Evolutionary conservation across 2,113 vertebrate species (phyloP).

Genomic region (Psilopsiagon aurifrons): DNA sequence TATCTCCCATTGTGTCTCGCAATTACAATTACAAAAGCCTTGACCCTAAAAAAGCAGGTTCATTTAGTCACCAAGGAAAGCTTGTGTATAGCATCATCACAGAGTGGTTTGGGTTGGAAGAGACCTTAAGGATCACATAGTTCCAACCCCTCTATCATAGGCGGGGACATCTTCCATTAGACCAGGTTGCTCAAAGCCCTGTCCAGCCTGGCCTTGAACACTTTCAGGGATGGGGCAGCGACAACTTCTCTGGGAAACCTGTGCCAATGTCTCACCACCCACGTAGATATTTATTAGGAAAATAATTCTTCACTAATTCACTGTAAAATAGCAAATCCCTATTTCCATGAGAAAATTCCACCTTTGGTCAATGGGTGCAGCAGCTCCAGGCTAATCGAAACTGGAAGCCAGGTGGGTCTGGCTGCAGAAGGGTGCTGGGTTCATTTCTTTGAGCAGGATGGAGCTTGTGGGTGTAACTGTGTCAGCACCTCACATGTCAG

Average conservation of each 20-base stretch:
- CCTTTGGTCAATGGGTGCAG: neutral
- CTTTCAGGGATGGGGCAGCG: neutral
- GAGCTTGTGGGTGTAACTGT: rapidly evolving
- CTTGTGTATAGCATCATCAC: neutral
- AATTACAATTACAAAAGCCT: neutral
- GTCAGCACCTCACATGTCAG: rapidly evolving
- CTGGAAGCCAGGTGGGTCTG: neutral
- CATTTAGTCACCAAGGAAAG: neutral
- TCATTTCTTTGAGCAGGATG: neutral
- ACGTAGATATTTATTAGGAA: neutral
- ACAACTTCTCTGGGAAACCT: neutral
- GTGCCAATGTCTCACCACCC: neutral
- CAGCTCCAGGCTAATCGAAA: neutral
- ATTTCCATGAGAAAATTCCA: neutral
- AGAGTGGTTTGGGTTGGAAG: neutral
- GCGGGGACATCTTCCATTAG: neutral
- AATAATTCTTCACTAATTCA: neutral
- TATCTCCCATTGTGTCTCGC: neutral
- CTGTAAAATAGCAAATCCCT: neutral
- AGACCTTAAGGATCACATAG: neutral
- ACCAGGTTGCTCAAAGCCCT: neutral
- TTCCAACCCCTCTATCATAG: neutral
- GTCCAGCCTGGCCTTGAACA: neutral
- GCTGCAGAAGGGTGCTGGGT: neutral
- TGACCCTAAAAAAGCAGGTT: neutral